Base-by-base conservation (phyloP, 2,888 invertebrate species). In the Leuctra nigra region DNA sequence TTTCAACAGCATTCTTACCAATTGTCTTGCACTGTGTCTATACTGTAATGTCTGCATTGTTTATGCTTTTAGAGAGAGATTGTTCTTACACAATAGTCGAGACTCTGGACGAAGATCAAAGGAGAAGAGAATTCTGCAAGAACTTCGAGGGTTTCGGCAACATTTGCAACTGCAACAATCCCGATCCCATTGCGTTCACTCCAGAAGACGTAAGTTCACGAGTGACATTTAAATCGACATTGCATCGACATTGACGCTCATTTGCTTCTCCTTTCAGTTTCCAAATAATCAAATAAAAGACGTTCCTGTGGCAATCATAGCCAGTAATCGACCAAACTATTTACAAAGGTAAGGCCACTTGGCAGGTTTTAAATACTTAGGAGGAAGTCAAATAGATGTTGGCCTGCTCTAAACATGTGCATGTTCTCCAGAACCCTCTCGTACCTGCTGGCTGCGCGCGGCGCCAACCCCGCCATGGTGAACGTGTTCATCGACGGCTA, bases 401-500 rank as follows among this genome's bases (percentile, higher is more conserved):
- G n/a, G n/a, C n/a, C n/a, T n/a, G n/a, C n/a, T n/a, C n/a, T 29
- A 6, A 29, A 29, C n/a, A 29, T 29, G 11, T 29, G 11, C 6
- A 7, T 29, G 29, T 7, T 56, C 63, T 66, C 3, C 67, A 75
- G 78, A 63, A 77, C 75, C 73, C 62, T 78, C 57, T 67, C 75
- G 39, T 75, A 76, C 6, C 65, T 80, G 46, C 65, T 80, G 46
- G 70, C 75, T 18, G 74, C 77, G 4, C 71, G 73, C 58, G 79
- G 79, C 24, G 75, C 73, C 29, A 73, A 77, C 65, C 72, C 74
- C 14, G 69, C 74, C 53, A 75, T 78, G 75, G 72, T 79, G 35
- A 78, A 77, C 9, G 77, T 80, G 18, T 79, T 77, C 63, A 77
- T 80, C 59, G 79, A 80, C 67, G 80, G 80, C 4, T 79, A 77